A percentile compares a stretch with the other conserved stretches of the same genome.
These are phyloP conservation scores for Anarrhichthys ocellatus DNA, from an alignment of 2,113 vertebrate genomes.

Conservation along the genomic window DNA sequence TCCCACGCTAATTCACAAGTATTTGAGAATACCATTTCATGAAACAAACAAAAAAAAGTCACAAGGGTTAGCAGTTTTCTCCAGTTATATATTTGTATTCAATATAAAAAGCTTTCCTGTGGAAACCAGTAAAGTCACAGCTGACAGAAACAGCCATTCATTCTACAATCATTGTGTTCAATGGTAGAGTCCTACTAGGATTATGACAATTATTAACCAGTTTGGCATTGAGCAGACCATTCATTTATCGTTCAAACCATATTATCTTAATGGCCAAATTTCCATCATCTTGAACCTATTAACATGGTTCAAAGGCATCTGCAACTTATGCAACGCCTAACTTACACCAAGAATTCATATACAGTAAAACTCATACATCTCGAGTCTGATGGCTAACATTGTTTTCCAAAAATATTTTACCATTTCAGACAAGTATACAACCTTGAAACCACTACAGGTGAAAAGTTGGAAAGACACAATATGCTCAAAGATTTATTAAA, in stretches of 20 bases:
- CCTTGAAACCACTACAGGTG: conserved; percentile 8
- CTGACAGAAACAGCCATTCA: conserved; percentile 17
- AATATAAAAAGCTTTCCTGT: conserved; percentile 34
- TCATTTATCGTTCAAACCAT: conserved; percentile 15
- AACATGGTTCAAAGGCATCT: conserved; percentile 12
- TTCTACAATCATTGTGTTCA: neutral
- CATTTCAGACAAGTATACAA: neutral
- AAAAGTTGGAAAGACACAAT: conserved; percentile 23
- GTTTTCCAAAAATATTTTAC: conserved; percentile 23
- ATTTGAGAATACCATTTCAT: conserved; percentile 8
- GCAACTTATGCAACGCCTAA: neutral
- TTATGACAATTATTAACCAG: conserved; percentile 16
- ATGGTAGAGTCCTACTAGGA: neutral
- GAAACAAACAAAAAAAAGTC: conserved; percentile 16
- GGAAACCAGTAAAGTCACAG: conserved; percentile 31
- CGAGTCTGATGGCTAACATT: neutral
- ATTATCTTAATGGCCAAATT: neutral
- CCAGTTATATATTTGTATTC: conserved; percentile 28
- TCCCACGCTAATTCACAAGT: neutral
- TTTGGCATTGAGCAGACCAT: neutral
- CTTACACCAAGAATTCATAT: neutral
- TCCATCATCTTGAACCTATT: conserved; percentile 1
- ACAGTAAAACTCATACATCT: conserved; percentile 9
- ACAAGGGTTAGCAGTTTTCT: neutral
- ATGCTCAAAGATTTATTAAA: conserved; percentile 64